Evolutionary conservation across 2,888 invertebrate genomes (phyloP).

Genomic region (Diploptera punctata): DNA sequence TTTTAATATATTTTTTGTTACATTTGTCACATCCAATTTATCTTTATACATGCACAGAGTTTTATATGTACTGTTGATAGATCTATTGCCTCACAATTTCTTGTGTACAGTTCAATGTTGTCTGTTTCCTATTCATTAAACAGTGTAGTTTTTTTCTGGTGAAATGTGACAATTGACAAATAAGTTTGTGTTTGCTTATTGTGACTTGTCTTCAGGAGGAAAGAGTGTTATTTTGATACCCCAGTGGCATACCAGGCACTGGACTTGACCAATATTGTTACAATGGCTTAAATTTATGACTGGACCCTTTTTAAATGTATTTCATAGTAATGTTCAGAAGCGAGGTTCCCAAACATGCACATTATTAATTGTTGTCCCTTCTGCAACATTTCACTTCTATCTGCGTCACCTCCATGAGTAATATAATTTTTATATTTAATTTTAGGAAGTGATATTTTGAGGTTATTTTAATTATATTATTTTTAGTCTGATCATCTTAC

Average conservation of each 20-base stretch:
- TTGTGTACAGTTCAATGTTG: conserved; percentile 36
- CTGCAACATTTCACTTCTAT: too few species aligned
- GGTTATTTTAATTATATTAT: too few species aligned
- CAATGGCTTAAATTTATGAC: conserved; percentile 15
- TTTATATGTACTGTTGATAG: conserved; percentile 31
- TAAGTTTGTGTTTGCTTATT: conserved; percentile 27
- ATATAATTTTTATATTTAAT: too few species aligned
- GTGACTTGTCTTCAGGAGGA: conserved; percentile 15
- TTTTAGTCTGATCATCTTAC: too few species aligned
- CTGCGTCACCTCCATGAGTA: too few species aligned
- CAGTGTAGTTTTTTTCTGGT: conserved; percentile 13
- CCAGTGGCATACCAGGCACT: conserved; percentile 13
- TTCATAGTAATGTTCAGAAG: too few species aligned
- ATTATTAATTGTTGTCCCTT: too few species aligned
- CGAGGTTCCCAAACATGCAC: not conserved
- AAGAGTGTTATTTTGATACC: conserved; percentile 6
- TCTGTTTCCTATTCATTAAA: conserved; percentile 24
- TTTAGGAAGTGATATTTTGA: too few species aligned
- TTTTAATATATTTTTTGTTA: conserved; percentile 32
- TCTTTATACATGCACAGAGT: conserved; percentile 35
- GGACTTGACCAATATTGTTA: conserved; percentile 24
- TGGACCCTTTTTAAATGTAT: too few species aligned
- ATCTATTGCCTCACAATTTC: conserved; percentile 28
- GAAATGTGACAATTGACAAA: conserved; percentile 35
- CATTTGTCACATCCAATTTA: conserved; percentile 29